These are phyloP conservation scores for Dynastes maya DNA, from an alignment of 2,888 invertebrate species.

Conservation along the genomic window DNA sequence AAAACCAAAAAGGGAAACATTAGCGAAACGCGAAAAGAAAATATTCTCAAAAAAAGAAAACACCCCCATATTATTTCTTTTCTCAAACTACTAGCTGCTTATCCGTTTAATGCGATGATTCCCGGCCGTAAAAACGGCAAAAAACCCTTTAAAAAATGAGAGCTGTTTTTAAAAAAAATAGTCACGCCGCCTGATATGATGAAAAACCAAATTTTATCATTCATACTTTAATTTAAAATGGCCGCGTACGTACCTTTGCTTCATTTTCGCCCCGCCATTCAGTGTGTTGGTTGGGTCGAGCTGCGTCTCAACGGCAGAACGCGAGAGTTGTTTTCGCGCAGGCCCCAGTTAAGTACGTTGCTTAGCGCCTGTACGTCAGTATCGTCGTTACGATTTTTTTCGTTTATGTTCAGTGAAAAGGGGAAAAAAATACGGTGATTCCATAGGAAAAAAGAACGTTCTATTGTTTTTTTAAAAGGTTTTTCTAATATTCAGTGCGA, in stretches of 20 bases:
- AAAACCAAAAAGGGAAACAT: too few species aligned
- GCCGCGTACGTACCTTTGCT: background rate
- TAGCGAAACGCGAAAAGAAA: too few species aligned
- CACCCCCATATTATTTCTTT: background rate
- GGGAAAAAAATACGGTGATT: background rate
- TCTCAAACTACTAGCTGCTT: background rate
- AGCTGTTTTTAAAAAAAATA: conserved; percentile 30
- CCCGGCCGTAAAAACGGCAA: conserved; percentile 14
- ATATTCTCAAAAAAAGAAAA: too few species aligned
- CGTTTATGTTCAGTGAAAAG: background rate
- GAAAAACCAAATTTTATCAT: too few species aligned
- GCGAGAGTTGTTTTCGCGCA: conserved; percentile 1
- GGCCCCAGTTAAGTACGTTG: conserved; percentile 4
- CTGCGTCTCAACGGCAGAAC: background rate
- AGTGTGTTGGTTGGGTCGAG: background rate
- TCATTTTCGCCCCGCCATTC: conserved; percentile 2
- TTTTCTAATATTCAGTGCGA: too few species aligned
- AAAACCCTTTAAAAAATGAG: conserved; percentile 46
- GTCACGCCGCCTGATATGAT: conserved; percentile 42
- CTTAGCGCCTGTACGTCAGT: background rate
- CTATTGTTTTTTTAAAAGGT: too few species aligned
- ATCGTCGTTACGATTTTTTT: too few species aligned
- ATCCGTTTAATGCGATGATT: background rate
- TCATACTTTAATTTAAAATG: conserved; percentile 39
- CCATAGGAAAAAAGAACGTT: background rate